Evolutionary conservation across 2,797 vertebrate genomes (phyloP).

Genomic region (Microctenopoma steveboyesi): DNA sequence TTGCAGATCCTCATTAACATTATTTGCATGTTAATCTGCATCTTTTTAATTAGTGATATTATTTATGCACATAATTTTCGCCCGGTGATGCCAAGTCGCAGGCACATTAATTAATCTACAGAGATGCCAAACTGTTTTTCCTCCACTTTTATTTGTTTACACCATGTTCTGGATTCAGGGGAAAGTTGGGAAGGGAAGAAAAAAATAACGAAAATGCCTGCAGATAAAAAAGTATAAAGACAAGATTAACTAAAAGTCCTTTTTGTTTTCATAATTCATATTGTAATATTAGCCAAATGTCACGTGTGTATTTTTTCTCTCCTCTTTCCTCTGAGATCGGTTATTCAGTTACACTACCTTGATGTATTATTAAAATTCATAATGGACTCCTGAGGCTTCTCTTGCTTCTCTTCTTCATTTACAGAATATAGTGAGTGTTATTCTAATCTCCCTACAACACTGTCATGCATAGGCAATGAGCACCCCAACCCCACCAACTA

Average conservation of each 20-base stretch:
- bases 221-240: conserved; percentile 95
- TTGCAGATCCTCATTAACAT: conserved; percentile 99
- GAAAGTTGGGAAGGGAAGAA: conserved; percentile 83
- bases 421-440: conserved; percentile 99
- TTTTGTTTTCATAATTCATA: conserved; percentile 99
- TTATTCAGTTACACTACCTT: conserved; percentile 99
- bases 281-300: conserved; percentile 99
- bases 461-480: conserved; percentile 98
- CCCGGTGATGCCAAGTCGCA: conserved; percentile 98
- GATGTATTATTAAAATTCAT: conserved; percentile 99
- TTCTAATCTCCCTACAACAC: conserved; percentile 99
- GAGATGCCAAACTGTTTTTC: conserved; percentile 99
- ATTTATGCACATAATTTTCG: conserved; percentile 99
- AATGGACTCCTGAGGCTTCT: conserved; percentile 99
- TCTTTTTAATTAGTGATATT: conserved; percentile 99
- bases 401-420: conserved; percentile 99
- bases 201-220: conserved; percentile 81
- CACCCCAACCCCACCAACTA: conserved; percentile 75
- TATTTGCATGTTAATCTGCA: conserved; percentile 99
- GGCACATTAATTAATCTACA: conserved; percentile 99
- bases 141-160: conserved; percentile 99
- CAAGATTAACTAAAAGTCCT: conserved; percentile 99
- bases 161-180: conserved; percentile 96
- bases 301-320: conserved; percentile 76
- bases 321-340: conserved; percentile 92